phyloP scores from a whole-genome alignment of 2,113 vertebrate genomes.

The Phycodurus eques region DNA sequence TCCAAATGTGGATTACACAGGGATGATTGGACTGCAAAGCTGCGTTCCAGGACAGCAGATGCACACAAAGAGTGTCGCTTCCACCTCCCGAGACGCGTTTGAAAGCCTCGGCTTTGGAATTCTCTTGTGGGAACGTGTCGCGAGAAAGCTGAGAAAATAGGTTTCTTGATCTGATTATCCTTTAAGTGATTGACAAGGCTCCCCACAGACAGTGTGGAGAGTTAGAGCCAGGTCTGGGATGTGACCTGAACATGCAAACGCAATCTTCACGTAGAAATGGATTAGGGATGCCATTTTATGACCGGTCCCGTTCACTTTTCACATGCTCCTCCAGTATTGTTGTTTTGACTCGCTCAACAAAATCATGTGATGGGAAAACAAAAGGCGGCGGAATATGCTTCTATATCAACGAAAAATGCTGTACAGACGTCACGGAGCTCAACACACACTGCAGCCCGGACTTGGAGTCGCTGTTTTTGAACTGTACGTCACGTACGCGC shows the following conservation, averaged over 20 bases:
- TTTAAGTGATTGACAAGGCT: slow-evolving; percentile 15
- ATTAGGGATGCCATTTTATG: slow-evolving; percentile 20
- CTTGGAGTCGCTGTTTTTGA: too few relatives aligned
- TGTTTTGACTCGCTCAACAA: slow-evolving; percentile 46
- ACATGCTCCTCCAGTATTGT: slow-evolving; percentile 29
- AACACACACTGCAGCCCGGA: too few relatives aligned
- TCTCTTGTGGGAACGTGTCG: neutral
- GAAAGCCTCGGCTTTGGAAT: slow-evolving; percentile 4
- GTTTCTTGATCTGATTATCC: slow-evolving; percentile 11
- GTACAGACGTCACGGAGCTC: too few relatives aligned
- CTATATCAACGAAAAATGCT: too few relatives aligned
- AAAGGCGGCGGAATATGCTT: too few relatives aligned
- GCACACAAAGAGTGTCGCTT: neutral
- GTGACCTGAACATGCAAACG: slow-evolving; percentile 10
- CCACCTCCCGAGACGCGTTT: slow-evolving; percentile 1
- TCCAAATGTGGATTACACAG: neutral
- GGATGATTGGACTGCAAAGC: neutral
- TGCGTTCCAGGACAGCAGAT: neutral
- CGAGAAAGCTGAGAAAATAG: neutral
- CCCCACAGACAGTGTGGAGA: slow-evolving; percentile 11
- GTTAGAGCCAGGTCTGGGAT: neutral
- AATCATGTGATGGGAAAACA: too few relatives aligned
- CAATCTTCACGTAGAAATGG: slow-evolving; percentile 13
- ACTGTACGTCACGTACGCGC: too few relatives aligned
- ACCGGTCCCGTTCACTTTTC: slow-evolving; percentile 38